These are phyloP conservation scores for Myotis daubentonii DNA, from an alignment of 2,797 vertebrate genomes.

Conservation along the genomic window DNA sequence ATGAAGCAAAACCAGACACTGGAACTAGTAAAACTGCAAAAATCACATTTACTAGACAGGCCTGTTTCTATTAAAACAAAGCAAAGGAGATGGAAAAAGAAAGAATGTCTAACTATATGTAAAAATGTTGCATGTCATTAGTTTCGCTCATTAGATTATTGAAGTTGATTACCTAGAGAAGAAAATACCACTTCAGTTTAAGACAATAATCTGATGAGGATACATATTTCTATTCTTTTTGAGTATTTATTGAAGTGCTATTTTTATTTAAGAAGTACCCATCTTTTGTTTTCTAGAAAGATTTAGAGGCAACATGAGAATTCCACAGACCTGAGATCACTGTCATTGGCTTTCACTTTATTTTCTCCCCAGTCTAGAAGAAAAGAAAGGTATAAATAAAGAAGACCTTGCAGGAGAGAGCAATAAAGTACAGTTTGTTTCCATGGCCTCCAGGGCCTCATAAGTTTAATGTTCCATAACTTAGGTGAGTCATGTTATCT, in stretches of 20 bases:
- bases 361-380: background rate
- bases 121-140: slow-evolving; percentile 71
- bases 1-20: slow-evolving; percentile 65
- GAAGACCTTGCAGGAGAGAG: background rate
- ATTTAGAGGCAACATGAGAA: background rate
- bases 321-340: background rate
- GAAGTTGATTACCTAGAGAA: slow-evolving; percentile 66
- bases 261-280: slow-evolving; percentile 26
- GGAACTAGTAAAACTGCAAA: slow-evolving; percentile 48
- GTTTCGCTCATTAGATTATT: slow-evolving; percentile 73
- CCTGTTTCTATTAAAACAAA: slow-evolving; percentile 80
- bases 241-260: background rate
- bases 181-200: slow-evolving; percentile 57
- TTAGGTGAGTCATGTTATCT: background rate
- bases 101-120: slow-evolving; percentile 40
- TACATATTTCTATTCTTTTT: slow-evolving; percentile 44
- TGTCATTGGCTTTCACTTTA: background rate
- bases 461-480: background rate
- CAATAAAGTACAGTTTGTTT: background rate
- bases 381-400: slow-evolving; percentile 21
- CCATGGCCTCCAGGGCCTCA: background rate
- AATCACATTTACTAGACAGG: slow-evolving; percentile 63
- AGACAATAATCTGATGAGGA: slow-evolving; percentile 17
- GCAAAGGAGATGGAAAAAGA: slow-evolving; percentile 26
- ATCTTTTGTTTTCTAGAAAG: background rate